These are phyloP conservation scores for Trichosurus vulpecula DNA, from an alignment of 2,797 vertebrate genomes.

Conservation along the genomic window DNA sequence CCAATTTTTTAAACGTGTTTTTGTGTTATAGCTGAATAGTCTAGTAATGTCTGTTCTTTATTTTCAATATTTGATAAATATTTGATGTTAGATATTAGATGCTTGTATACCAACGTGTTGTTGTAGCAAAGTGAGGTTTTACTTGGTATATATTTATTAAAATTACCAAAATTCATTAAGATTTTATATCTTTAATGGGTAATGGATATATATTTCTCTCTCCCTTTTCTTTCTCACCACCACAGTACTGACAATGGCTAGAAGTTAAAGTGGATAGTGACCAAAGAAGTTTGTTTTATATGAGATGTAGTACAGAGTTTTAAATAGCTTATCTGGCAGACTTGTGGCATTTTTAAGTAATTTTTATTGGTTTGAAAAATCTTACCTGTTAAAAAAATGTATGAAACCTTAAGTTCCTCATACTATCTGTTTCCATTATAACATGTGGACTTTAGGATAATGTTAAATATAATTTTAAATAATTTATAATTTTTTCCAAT, in stretches of 20 bases:
- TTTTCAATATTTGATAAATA: conserved; percentile 86
- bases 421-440: neutral
- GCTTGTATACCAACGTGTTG: conserved; percentile 87
- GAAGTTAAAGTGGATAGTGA: neutral
- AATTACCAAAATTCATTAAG: conserved; percentile 84
- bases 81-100: conserved; percentile 87
- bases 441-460: conserved; percentile 1
- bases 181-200: conserved; percentile 78
- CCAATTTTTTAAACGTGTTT: conserved; percentile 84
- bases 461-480: neutral
- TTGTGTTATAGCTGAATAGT: conserved; percentile 84
- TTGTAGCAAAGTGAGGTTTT: conserved; percentile 89
- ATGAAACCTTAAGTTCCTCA: neutral
- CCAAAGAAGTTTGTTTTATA: conserved; percentile 13
- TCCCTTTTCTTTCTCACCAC: conserved; percentile 27
- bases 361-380: conserved; percentile 52
- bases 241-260: conserved; percentile 21
- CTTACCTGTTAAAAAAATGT: conserved; percentile 37
- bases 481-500: neutral
- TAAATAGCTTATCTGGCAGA: neutral
- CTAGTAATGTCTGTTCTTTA: conserved; percentile 85
- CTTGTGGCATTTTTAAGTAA: conserved; percentile 23
- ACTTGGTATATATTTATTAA: conserved; percentile 90
- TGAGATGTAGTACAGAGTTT: conserved; percentile 1
- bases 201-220: conserved; percentile 58